Base-by-base conservation (phyloP, 1,140 invertebrate species). In the Pararge aegeria region DNA sequence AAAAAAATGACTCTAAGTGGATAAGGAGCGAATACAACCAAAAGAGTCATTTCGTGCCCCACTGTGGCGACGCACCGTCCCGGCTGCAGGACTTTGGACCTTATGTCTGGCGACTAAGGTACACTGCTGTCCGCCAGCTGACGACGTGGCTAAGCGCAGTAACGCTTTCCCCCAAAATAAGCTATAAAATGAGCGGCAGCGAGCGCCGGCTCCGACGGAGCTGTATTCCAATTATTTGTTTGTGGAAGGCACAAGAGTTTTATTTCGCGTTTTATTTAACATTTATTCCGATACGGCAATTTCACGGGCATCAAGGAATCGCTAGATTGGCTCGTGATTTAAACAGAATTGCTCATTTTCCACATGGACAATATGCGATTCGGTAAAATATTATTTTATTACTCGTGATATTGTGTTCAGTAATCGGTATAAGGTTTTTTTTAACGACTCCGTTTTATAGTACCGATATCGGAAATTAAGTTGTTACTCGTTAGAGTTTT, bases 261-360 rank as follows among this genome's bases (percentile, higher is more conserved):
- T 89, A 85, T 89, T 89, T 86, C 82, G 83, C 83, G 84, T 89
- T 89, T 89, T 89, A 89, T 87, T 89, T 86, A 89, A 89, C 86
- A 87, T 89, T 89, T 89, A 89, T 87, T 83, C 78, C 84, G 84
- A 86, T 89, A 85, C 84, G 86, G 75, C 80, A 84, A 89, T 89
- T 89, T 89, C 86, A 89, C 76, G 86, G 86, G 81, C 86, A 89
- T 89, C 86, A 87, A 85, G 78, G 83, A 78, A 84, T 86, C 75
- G 80, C 82, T 86, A 81, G 84, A 78, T 87, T 87, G 30, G 30
- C 30, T 34, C 30, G 83, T 82, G 86, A 87, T 89, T 89, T 85
- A 82, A 89, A 80, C 70, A 73, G 70, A 84, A 89, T 89, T 87
- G 83, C 75, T 84, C 84, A 88, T 88, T 88, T 88, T 88, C 85